Evolutionary conservation across 2,797 vertebrate species (phyloP).

Genomic region (Oreonectes daqikongensis): DNA sequence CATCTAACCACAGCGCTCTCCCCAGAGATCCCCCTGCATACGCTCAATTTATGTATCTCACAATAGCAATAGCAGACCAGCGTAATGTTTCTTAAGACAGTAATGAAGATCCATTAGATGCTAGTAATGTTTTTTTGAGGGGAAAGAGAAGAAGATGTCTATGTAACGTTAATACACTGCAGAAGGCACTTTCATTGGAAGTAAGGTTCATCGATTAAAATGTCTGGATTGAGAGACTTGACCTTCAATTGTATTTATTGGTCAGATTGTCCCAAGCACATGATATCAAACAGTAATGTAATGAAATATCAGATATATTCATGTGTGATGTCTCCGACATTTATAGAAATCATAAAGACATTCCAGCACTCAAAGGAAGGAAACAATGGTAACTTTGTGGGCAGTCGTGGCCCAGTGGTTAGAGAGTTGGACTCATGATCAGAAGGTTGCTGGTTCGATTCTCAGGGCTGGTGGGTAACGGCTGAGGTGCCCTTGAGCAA

Average conservation of each 20-base stretch:
- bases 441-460: too few species aligned
- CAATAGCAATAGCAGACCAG: slow-evolving; percentile 47
- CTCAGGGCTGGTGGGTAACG: too few species aligned
- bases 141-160: slow-evolving; percentile 1
- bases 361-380: neutral
- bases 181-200: neutral
- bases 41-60: slow-evolving; percentile 48
- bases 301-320: neutral
- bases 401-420: too few species aligned
- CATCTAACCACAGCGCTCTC: slow-evolving; percentile 44
- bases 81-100: slow-evolving; percentile 50
- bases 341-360: neutral
- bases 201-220: neutral
- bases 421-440: too few species aligned
- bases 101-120: slow-evolving; percentile 56
- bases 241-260: neutral
- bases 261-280: neutral
- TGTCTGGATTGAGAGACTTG: neutral
- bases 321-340: neutral
- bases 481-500: too few species aligned
- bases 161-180: slow-evolving; percentile 11
- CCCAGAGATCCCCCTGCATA: slow-evolving; percentile 41
- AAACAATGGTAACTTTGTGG: neutral
- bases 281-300: neutral
- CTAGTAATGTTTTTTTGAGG: slow-evolving; percentile 27